Percentiles rank a stretch among this genome's conserved stretches.
phyloP scores from a whole-genome alignment of 2,113 vertebrate species.

The Astatoreochromis straeleni region DNA sequence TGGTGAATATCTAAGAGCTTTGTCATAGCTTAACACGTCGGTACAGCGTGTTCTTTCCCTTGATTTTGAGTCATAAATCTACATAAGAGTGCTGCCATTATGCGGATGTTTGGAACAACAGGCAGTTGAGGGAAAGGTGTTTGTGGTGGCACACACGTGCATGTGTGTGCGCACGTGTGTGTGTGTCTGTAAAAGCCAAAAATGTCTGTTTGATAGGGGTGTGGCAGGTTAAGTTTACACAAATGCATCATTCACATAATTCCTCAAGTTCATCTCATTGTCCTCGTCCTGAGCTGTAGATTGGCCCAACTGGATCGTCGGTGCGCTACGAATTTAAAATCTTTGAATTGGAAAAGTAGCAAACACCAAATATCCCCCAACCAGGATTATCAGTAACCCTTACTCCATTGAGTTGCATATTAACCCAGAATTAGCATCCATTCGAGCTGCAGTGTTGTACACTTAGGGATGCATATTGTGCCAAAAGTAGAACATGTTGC shows the following conservation, averaged over 20 bases:
- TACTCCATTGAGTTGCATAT: not conserved
- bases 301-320: not conserved
- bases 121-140: conserved; percentile 38
- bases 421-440: not conserved
- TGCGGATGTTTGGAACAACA: not conserved
- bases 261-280: not conserved
- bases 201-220: conserved; percentile 19
- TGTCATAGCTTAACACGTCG: conserved; percentile 12
- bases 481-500: not conserved
- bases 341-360: not conserved
- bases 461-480: not conserved
- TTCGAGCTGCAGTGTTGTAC: not conserved
- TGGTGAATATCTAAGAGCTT: conserved; percentile 31
- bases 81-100: conserved; percentile 16
- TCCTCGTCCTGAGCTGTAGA: not conserved
- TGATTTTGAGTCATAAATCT: conserved; percentile 16
- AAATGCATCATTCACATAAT: conserved; percentile 4
- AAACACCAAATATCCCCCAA: not conserved
- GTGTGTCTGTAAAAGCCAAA: not conserved
- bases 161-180: not conserved
- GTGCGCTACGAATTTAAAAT: not conserved
- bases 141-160: not conserved
- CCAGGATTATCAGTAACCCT: not conserved
- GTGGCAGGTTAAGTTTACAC: conserved; percentile 11
- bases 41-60: conserved; percentile 26